These are phyloP conservation scores for Cuculus canorus DNA, from an alignment of 2,797 vertebrate genomes.

Conservation along the genomic window DNA sequence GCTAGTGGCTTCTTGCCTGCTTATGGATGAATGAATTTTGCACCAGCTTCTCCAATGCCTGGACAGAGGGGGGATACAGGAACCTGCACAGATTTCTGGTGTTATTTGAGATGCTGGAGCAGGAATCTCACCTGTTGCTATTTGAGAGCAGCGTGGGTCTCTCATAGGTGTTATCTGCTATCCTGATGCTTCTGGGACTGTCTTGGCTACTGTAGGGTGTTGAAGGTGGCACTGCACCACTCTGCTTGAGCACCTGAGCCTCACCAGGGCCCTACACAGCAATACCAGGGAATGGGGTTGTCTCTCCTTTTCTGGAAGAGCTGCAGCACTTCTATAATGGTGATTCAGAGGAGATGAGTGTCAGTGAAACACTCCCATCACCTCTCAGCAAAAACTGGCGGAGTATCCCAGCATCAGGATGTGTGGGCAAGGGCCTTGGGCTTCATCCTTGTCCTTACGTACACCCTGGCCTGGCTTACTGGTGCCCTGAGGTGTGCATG, in stretches of 20 bases:
- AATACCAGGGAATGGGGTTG: fast-evolving
- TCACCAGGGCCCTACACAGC: not conserved
- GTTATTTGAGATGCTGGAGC: not conserved
- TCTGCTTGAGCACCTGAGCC: not conserved
- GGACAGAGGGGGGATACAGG: not conserved
- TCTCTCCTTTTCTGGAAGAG: not conserved
- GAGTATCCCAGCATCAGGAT: not conserved
- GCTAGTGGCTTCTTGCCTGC: not conserved
- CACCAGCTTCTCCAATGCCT: not conserved
- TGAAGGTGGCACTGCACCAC: not conserved
- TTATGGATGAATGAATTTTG: not conserved
- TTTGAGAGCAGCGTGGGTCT: not conserved
- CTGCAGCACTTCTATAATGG: not conserved
- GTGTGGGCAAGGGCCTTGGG: not conserved
- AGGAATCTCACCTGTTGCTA: not conserved
- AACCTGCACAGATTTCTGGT: not conserved
- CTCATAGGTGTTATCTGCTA: not conserved
- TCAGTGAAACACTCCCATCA: not conserved
- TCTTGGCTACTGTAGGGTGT: not conserved
- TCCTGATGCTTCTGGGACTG: not conserved
- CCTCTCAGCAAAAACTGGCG: not conserved
- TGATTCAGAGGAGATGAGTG: fast-evolving
- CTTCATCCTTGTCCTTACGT: not conserved
- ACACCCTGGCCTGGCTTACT: not conserved
- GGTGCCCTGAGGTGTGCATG: not conserved